phyloP scores from a whole-genome alignment of 2,113 vertebrate genomes.

The Megaleporinus macrocephalus region DNA sequence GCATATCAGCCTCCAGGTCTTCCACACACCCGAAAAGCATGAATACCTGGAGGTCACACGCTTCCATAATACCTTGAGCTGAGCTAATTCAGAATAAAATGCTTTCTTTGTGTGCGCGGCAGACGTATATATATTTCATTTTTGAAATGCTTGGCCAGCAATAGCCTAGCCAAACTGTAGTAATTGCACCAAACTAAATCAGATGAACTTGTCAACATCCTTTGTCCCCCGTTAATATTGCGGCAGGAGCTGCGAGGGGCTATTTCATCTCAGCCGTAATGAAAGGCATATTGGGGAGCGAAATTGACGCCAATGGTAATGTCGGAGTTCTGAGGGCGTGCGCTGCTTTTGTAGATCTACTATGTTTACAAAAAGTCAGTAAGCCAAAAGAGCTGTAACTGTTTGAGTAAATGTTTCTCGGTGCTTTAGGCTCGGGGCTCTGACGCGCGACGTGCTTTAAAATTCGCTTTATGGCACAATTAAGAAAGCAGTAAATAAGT shows the following conservation, averaged over 20 bases:
- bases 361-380: not conserved
- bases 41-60: not conserved
- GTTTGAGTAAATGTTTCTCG: constrained; percentile 17
- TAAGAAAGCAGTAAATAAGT: not conserved
- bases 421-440: not conserved
- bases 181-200: constrained; percentile 8
- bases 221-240: constrained; percentile 24
- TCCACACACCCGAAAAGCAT: not conserved
- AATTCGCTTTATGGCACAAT: constrained; percentile 21
- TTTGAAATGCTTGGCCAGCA: not conserved
- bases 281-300: constrained; percentile 6
- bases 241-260: not conserved
- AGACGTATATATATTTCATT: not conserved
- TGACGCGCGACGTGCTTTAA: constrained; percentile 14
- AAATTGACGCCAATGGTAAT: not conserved
- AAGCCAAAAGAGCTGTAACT: not conserved
- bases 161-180: not conserved
- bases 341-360: not conserved
- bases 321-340: not conserved
- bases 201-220: constrained; percentile 14
- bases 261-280: constrained; percentile 32
- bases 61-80: not conserved
- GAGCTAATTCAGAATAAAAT: not conserved
- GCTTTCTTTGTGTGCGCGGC: not conserved
- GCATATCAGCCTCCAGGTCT: not conserved